Base-by-base conservation (phyloP, 2,113 vertebrate species). In the Rhagologus leucostigma region DNA sequence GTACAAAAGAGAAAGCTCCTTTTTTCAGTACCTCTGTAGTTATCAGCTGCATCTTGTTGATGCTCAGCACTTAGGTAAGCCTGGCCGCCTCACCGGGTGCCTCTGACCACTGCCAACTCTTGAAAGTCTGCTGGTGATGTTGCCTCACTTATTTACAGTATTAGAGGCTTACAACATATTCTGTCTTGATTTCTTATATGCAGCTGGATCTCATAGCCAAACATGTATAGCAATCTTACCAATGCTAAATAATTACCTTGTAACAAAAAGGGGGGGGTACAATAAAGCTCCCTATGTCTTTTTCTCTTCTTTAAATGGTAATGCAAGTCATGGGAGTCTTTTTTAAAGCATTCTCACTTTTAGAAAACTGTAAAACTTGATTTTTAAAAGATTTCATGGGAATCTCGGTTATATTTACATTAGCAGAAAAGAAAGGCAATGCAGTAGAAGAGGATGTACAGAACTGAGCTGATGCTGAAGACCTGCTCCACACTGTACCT, bases 211-310 rank as follows among this genome's bases (percentile, higher is more conserved):
- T 52, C 35, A 17, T 4, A 76, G 69, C 41, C 30, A 50, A 80
- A 13, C 17, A 39, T 0, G 0, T 5, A 39, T 1, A n/a, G 8
- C 18, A 49, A 8, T 7, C 26, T 37, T 67, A 18, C 10, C 29
- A 68, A 37, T 11, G 3, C 14, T 65, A 63, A 50, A 47, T 23
- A 37, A 13, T 11, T 50, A 27, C 3, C 23, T 37, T 62, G 7
- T 56, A 64, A 73, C 42, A 53, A 10, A 5, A 22, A 7, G 1
- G 2, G 1, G 1, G 11, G 2, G 7, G 1, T 26, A 15, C 42
- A 73, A 14, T 20, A 6, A 37, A 57, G 6, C 26, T 30, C 3
- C 10, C 8, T 26, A 10, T 3, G 0, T 16, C 8, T 39, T 44
- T 29, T 67, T 18, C 5, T 33, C 35, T 37, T 53, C 18, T 74